Evolutionary conservation across 2,113 vertebrate species (phyloP), one percentile per base, ranked within the genome.

Genomic region (Tylochromis polylepis): DNA sequence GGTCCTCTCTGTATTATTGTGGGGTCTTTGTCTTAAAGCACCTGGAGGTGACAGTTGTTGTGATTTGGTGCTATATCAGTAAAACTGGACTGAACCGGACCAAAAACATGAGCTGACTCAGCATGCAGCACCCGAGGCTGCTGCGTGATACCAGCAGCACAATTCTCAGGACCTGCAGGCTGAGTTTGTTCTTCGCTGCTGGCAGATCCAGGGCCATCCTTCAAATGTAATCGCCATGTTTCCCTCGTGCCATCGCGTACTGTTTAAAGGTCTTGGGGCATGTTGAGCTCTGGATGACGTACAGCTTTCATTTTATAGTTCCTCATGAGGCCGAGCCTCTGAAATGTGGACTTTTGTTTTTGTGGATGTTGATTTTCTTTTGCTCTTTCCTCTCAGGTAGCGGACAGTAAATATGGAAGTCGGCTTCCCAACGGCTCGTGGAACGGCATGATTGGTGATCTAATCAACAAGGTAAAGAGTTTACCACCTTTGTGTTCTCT

Each of bases 371-470:
- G 70, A 0, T 18, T 5, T 12, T 31, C 15, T 29, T 31, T 7
- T 12, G 12, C 70, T 70, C 38, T 43, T 58, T 9, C 20, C 11
- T 67, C 6, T 34, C 87, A 95, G 96, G 97, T 97, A 70, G 95
- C 97, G 0, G 99, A 99, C 90, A 98, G 98, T 90, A 99, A 98
- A 88, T 99, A 99, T 1, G 99, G 99, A 89, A 97, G 98, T 31
- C 97, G 97, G 87, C 97, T 99, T 58, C 96, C 97, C 55, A 99
- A 99, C 82, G 98, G 98, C 70, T 98, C 98, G 3, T 99, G 99
- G 98, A 98, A 98, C 34, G 99, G 99, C 34, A 99, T 99, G 99
- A 99, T 99, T 8, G 99, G 99, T 8, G 98, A 99, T 75, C 97
- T 99, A 82, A 99, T 99, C 91, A 99, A 98, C 92, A 99, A 99